These are phyloP conservation scores for Dysidea cf. avara DNA, from an alignment of 37 sponge, comb jelly and placozoan genomes.

Conservation along the genomic window DNA sequence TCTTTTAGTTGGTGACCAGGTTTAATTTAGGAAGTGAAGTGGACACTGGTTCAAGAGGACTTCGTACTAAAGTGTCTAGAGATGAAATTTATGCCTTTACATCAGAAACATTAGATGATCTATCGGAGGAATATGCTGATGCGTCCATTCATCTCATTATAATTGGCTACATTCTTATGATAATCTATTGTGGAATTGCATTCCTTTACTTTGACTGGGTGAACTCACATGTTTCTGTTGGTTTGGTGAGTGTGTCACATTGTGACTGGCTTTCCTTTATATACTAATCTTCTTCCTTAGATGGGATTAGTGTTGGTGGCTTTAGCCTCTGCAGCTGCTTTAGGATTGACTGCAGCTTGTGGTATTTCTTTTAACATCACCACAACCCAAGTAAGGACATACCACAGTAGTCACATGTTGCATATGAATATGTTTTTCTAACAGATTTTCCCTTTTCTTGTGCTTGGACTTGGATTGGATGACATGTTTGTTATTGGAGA, in stretches of 20 bases:
- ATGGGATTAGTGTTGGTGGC: no score
- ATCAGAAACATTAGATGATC: conserved; percentile 7
- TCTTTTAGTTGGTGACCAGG: neutral
- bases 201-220: conserved; percentile 16
- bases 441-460: conserved; percentile 41
- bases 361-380: no score
- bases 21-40: neutral
- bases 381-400: no score
- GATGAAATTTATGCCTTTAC: conserved; percentile 22
- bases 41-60: no score
- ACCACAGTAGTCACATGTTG: neutral
- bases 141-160: conserved; percentile 3
- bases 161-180: conserved; percentile 17
- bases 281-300: no score
- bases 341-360: no score
- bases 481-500: conserved; percentile 57
- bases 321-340: no score
- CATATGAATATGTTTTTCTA: neutral
- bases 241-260: conserved; percentile 18
- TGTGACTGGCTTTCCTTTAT: no score
- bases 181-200: conserved; percentile 21
- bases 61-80: neutral
- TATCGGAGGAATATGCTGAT: conserved; percentile 13
- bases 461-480: conserved; percentile 44
- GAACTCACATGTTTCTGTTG: conserved; percentile 9